Percentiles rank a stretch among this genome's conserved stretches.
phyloP scores from a whole-genome alignment of 2,797 vertebrate species.

The Avahi laniger region DNA sequence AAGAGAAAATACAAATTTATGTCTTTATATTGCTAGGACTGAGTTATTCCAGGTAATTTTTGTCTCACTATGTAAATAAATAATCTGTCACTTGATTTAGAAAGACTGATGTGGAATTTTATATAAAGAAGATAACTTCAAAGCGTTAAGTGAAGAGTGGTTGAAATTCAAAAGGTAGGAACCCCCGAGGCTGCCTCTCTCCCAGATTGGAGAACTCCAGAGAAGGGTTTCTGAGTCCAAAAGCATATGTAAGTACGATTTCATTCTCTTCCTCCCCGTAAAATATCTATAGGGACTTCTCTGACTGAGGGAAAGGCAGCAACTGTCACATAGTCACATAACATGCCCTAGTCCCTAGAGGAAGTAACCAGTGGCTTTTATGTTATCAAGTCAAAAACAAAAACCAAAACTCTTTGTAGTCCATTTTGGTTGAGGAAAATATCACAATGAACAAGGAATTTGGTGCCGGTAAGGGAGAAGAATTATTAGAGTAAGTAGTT shows the following conservation, averaged over 20 bases:
- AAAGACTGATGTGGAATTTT: neutral
- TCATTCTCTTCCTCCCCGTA: neutral
- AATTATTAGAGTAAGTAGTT: neutral
- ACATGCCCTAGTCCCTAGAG: neutral
- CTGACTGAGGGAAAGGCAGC: neutral
- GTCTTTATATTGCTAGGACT: neutral
- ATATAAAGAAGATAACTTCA: neutral
- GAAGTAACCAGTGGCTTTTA: neutral
- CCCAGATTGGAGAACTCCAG: neutral
- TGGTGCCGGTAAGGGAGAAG: neutral
- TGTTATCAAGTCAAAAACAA: neutral
- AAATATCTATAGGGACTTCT: too few species aligned
- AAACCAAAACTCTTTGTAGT: neutral
- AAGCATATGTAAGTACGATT: neutral
- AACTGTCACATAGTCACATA: rapidly evolving
- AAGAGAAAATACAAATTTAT: neutral
- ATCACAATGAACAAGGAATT: neutral
- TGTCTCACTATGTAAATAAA: neutral
- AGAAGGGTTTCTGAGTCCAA: neutral
- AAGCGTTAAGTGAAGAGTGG: neutral
- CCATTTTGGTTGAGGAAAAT: neutral
- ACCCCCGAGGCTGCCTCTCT: neutral
- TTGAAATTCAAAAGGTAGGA: neutral
- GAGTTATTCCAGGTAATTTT: neutral
- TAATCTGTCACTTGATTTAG: neutral